Evolutionary conservation across 2,888 invertebrate species (phyloP), one percentile per base, ranked within the genome.

Genomic region (Hemistola chrysoprasaria): DNA sequence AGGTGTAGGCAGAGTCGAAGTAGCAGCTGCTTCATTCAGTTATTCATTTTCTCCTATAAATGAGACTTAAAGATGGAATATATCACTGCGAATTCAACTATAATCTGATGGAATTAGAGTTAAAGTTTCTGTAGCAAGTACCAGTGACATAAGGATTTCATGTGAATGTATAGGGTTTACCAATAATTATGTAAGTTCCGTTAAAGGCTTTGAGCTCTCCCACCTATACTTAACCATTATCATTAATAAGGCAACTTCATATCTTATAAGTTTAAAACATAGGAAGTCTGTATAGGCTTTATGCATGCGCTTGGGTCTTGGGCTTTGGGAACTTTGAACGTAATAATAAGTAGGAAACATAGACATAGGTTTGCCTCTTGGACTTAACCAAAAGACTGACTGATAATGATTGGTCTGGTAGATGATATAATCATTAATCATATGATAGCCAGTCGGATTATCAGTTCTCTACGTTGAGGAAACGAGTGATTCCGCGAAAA

Each of bases 171-270:
- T n/a, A n/a, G 23, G 9, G 8, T 63, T 72, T 70, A 70, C 64
- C 65, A 75, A 75, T 75, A 73, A 77, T 78, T 78, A 76, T 69
- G 69, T 75, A 74, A 77, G 71, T 63, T 68, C 70, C 70, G 71
- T 71, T 76, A 71, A 65, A 65, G 56, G 53, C 59, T 50, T 56
- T 53, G 53, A 47, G 59, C 61, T 59, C 61, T 59, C 60, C 65
- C 68, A 67, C 69, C 69, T 66, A n/a, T n/a, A n/a, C n/a, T 60
- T 50, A 49, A 28, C 50, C 54, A 64, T 52, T 71, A 74, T 73
- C 67, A 72, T 77, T 74, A 71, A 69, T 59, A 52, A 62, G 67
- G 59, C 62, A 67, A 69, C 60, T 61, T 56, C 63, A 58, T 57
- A 54, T 57, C 53, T 59, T 51, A 58, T 59, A 47, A 2, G 1